Conservation (phyloP, 2,113 vertebrate genomes). For the Paradisaea rubra region DNA sequence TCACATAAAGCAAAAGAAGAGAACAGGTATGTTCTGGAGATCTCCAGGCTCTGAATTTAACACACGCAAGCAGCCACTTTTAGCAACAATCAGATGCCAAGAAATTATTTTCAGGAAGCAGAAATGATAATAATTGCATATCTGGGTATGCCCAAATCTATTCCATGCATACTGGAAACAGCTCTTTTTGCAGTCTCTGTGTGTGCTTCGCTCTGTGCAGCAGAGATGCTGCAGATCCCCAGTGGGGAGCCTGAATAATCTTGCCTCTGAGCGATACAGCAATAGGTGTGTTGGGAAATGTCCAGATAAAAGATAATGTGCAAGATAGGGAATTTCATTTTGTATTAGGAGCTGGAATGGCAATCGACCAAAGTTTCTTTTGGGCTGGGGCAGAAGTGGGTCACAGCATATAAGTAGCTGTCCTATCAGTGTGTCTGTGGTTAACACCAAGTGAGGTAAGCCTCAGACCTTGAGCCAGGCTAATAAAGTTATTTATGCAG, state of each 20-base stretch:
- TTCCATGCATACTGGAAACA: not conserved
- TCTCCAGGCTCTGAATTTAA: not conserved
- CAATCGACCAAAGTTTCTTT: not conserved
- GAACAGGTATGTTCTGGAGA: not conserved
- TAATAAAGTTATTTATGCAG: not conserved
- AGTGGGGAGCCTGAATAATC: not conserved
- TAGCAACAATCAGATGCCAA: not conserved
- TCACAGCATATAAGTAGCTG: accelerated
- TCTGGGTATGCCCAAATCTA: not conserved
- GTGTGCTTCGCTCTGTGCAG: not conserved
- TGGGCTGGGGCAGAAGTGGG: not conserved
- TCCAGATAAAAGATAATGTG: not conserved
- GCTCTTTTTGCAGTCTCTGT: not conserved
- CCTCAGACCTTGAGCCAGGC: not conserved
- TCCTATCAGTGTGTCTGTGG: not conserved
- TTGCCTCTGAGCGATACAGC: accelerated
- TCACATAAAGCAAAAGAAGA: not conserved
- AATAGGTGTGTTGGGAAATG: not conserved
- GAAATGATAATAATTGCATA: not conserved
- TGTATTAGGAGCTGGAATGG: not conserved
- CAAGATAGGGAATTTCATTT: not conserved
- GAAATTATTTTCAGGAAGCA: not conserved
- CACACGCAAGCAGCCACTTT: not conserved
- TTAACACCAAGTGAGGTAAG: not conserved
- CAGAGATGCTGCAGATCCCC: not conserved